phyloP scores from a whole-genome alignment of 2,888 invertebrate species.

The Adelognathus sp. region DNA sequence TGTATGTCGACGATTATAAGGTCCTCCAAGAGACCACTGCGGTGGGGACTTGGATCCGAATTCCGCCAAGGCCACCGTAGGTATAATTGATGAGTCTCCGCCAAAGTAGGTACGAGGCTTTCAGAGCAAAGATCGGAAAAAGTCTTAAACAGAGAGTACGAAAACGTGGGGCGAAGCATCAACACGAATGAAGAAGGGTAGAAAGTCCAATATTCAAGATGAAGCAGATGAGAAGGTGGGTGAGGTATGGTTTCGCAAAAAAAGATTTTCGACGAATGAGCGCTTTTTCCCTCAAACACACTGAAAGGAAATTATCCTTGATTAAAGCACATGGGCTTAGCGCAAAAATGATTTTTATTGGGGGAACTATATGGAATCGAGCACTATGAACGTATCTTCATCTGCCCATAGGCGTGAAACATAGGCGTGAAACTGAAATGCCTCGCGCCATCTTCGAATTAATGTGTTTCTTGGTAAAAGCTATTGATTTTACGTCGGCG shows the following conservation, averaged over 20 bases:
- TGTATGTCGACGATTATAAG: background rate
- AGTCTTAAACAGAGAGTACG: background rate
- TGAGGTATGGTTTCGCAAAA: background rate
- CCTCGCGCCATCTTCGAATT: slow-evolving; percentile 22
- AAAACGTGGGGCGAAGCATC: background rate
- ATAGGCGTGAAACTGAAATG: slow-evolving; percentile 18
- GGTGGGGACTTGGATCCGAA: slow-evolving; percentile 1
- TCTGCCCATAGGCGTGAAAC: too few species aligned
- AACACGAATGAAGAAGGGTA: background rate
- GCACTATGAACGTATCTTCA: too few species aligned
- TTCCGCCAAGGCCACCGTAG: background rate
- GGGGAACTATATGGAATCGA: too few species aligned
- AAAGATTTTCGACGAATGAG: background rate
- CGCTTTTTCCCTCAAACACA: background rate
- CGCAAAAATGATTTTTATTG: too few species aligned
- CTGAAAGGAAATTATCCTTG: background rate
- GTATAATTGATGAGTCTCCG: slow-evolving; percentile 30
- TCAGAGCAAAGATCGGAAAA: slow-evolving; percentile 24
- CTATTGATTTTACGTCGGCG: slow-evolving; percentile 53
- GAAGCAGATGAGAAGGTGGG: background rate
- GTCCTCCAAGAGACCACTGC: background rate
- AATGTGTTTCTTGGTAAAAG: slow-evolving; percentile 31
- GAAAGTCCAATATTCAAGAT: background rate
- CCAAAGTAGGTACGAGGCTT: slow-evolving; percentile 23
- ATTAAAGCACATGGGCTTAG: too few species aligned